Evolutionary conservation across 2,888 invertebrate genomes (phyloP), one percentile per base, ranked within the genome.

Genomic region (Blastobasis adustella): DNA sequence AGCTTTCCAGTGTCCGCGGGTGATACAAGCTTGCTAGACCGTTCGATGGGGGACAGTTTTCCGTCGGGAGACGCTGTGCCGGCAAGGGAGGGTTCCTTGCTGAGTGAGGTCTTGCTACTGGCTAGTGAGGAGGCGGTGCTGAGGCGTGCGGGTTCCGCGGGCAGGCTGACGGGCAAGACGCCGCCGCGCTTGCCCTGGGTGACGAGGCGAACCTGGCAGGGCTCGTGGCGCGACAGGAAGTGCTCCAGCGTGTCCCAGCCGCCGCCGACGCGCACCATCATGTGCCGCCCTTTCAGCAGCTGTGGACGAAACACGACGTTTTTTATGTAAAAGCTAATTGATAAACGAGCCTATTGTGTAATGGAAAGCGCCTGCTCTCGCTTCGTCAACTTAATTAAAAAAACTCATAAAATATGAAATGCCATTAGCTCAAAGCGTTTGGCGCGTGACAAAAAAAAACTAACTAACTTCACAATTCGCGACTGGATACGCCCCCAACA

Each of bases 181-280:
- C 61, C 65, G 58, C 63, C 69, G 58, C 71, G 68, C 52, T 79
- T 79, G 62, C 76, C 80, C 69, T 78, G 89, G 63, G 89, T 82
- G 45, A 89, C 89, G 62, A 89, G 85, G 68, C 89, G 89, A 84
- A 93, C 93, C 92, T 95, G 94, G 82, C 95, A 94, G 45, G 96
- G 96, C 80, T 95, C 95, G 86, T 96, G 96, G 58, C 96, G 93
- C 65, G 93, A 92, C 73, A 97, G 91, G 89, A 96, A 97, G 89
- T 97, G 96, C 80, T 97, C 96, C 76, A 97, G 87, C 10, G 97
- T 96, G 88, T 96, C 96, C 97, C 97, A 97, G 58, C 96, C 96
- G 60, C 97, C 97, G 55, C 97, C 97, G 49, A 97, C 96, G 67
- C 97, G 92, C 53, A 97, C 97, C 97, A 97, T 97, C 92, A 96